Percentiles rank a stretch among this genome's conserved stretches.
Evolutionary conservation across 1,140 invertebrate genomes (phyloP).

Genomic region (Drosophila dunni): DNA sequence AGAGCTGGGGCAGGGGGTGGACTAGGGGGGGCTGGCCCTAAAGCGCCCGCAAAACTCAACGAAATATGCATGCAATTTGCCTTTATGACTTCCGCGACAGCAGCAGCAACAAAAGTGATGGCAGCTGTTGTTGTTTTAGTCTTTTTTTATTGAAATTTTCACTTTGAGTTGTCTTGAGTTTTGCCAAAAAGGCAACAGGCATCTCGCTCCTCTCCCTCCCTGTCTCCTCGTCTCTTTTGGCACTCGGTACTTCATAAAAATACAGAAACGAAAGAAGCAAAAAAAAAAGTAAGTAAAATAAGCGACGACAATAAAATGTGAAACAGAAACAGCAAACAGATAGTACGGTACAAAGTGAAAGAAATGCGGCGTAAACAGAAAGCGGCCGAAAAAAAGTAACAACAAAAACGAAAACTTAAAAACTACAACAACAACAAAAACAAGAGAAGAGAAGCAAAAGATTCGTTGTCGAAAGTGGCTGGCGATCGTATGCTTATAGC

Average conservation of each 20-base stretch:
- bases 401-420: constrained; percentile 1
- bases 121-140: constrained; percentile 18
- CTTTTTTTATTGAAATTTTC: constrained; percentile 75
- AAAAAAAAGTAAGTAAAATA: constrained; percentile 8
- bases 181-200: constrained; percentile 57
- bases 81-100: constrained; percentile 75
- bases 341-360: constrained; percentile 78
- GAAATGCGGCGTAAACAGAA: constrained; percentile 81
- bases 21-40: neutral
- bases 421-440: neutral
- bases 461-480: constrained; percentile 66
- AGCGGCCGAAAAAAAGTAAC: constrained; percentile 54
- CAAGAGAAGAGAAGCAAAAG: constrained; percentile 42
- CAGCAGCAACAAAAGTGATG: constrained; percentile 35
- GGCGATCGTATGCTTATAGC: constrained; percentile 22
- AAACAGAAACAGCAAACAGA: constrained; percentile 59
- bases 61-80: constrained; percentile 73
- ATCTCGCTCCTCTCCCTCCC: neutral
- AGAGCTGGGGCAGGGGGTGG: neutral
- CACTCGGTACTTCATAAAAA: constrained; percentile 52
- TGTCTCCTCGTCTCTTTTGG: neutral
- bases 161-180: constrained; percentile 55
- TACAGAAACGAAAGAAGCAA: constrained; percentile 10
- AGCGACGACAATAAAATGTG: constrained; percentile 53
- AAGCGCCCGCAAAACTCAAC: constrained; percentile 21